Evolutionary conservation across 2,797 vertebrate genomes (phyloP), one percentile per base, ranked within the genome.

Genomic region (Telmatherina bonti): DNA sequence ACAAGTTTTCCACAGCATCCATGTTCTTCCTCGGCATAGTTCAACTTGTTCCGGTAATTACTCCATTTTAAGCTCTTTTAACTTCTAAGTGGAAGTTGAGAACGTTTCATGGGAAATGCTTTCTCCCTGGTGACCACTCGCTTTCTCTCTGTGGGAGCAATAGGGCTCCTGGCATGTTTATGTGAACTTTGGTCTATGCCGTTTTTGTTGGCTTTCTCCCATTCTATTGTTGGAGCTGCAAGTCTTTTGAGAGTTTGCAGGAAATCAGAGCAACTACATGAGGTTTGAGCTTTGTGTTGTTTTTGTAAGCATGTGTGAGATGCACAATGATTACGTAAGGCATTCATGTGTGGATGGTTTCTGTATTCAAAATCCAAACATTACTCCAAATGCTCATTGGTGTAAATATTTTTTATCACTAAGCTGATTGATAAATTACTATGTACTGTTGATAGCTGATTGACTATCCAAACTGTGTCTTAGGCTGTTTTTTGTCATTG

Each of bases 181-280:
- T 75, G 63, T 60, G 78, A 93, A 93, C 92, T 93, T 93, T 92
- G 86, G 57, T 89, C 89, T 74, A 36, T 81, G 81, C 75, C 10
- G 51, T 84, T 78, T 62, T 67, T 29, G 77, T 82, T 83, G 64
- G 82, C 85, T 81, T 81, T 90, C 89, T 86, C 83, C 67, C 78
- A 76, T 85, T 72, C 82, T 76, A 79, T 87, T 88, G 88, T 91
- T 79, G 74, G 80, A 80, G 61, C 72, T 65, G 54, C 56, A 62
- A 49, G 74, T 88, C 89, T 82, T 79, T 31, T 4, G 89, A 83
- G 91, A 86, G 78, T 92, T 89, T 56, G 78, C 85, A 89, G 90
- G 88, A 90, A 91, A 86, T 86, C 71, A 64, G 82, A 84, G 80
- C 73, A 66, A 35, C 69, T 72, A 33, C 55, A 69, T 55, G 56